A percentile compares a stretch with the other conserved stretches of the same genome.
Evolutionary conservation across 2,888 invertebrate genomes (phyloP).

Genomic region (Tenthredo distinguenda): DNA sequence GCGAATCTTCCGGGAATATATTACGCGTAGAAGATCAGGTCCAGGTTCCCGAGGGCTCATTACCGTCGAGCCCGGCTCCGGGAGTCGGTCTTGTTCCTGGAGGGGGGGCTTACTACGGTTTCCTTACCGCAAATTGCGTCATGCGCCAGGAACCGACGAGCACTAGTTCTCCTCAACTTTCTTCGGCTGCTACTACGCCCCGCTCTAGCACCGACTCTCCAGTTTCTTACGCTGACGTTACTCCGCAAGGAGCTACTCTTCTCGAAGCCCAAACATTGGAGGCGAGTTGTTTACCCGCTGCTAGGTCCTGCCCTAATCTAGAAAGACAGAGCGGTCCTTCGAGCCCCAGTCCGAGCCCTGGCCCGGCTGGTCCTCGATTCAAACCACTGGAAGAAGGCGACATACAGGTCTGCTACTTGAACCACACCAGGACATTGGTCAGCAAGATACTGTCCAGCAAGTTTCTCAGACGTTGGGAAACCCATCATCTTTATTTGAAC

Average conservation of each 20-base stretch:
- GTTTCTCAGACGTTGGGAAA: slow-evolving; percentile 89
- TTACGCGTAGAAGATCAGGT: slow-evolving; percentile 64
- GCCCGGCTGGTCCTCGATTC: slow-evolving; percentile 81
- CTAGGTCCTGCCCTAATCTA: slow-evolving; percentile 78
- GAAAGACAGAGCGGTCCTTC: slow-evolving; percentile 80
- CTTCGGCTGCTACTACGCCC: slow-evolving; percentile 61
- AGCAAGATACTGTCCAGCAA: slow-evolving; percentile 89
- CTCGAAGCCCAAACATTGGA: slow-evolving; percentile 69
- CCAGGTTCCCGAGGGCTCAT: slow-evolving; percentile 78
- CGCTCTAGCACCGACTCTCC: slow-evolving; percentile 56
- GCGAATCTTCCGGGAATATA: slow-evolving; percentile 63
- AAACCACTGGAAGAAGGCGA: slow-evolving; percentile 87
- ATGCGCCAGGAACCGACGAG: slow-evolving; percentile 77
- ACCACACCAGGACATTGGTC: slow-evolving; percentile 88
- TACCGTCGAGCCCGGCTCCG: slow-evolving; percentile 75
- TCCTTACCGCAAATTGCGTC: slow-evolving; percentile 78
- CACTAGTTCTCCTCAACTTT: slow-evolving; percentile 75
- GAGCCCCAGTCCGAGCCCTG: slow-evolving; percentile 76
- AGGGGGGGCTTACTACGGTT: slow-evolving; percentile 77
- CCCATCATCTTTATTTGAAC: slow-evolving; percentile 85
- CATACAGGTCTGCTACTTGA: slow-evolving; percentile 87
- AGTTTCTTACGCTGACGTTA: slow-evolving; percentile 29
- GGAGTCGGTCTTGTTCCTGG: slow-evolving; percentile 79
- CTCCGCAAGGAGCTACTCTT: slow-evolving; percentile 54
- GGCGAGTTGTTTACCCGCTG: slow-evolving; percentile 76